Evolutionary conservation across 2,888 invertebrate genomes (phyloP).

Genomic region (Dichetophora obliterata): DNA sequence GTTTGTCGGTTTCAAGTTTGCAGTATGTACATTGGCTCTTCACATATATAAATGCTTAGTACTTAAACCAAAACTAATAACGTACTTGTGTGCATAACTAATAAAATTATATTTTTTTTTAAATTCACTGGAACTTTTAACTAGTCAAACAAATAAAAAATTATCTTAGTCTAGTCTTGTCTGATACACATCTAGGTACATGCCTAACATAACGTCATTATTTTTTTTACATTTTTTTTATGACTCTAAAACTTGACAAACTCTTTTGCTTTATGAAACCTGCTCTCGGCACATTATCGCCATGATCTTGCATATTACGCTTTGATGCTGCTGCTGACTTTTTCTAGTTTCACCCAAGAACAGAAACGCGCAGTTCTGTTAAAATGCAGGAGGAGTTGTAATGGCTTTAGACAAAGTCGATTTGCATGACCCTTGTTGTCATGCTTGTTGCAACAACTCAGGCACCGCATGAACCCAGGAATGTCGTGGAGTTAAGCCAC

Average conservation of each 20-base stretch:
- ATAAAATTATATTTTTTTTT: too few relatives aligned
- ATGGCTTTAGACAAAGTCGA: slow-evolving; percentile 2
- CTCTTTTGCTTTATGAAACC: slow-evolving; percentile 29
- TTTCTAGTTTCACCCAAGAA: background rate
- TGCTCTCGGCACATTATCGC: slow-evolving; percentile 28
- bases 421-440: slow-evolving; percentile 29
- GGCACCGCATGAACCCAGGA: slow-evolving; percentile 16
- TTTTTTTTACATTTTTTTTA: background rate
- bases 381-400: background rate
- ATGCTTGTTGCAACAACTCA: background rate
- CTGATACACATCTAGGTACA: background rate
- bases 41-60: too few relatives aligned
- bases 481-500: background rate
- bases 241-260: slow-evolving; percentile 20
- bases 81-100: too few relatives aligned
- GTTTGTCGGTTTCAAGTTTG: too few relatives aligned
- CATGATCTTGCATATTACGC: slow-evolving; percentile 4
- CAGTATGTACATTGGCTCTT: too few relatives aligned
- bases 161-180: background rate
- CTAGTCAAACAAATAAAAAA: background rate
- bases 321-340: background rate
- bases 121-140: background rate
- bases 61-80: too few relatives aligned
- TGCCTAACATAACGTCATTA: background rate
- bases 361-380: too few relatives aligned